phyloP scores from a whole-genome alignment of 2,113 vertebrate species.

The Promerops cafer region DNA sequence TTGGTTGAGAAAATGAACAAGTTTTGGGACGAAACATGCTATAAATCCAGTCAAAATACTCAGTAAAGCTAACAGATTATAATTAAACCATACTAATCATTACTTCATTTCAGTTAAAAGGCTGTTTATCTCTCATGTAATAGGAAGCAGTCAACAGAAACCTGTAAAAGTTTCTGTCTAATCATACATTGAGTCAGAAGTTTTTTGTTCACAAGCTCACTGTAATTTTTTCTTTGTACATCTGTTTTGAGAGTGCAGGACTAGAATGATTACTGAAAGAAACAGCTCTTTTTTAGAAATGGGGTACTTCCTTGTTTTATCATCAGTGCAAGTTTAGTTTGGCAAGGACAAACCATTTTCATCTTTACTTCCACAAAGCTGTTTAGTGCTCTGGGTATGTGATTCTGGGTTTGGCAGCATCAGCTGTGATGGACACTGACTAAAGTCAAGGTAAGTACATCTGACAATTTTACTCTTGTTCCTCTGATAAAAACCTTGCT shows the following conservation, averaged over 20 bases:
- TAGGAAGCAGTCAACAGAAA: not conserved
- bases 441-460: not conserved
- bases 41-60: not conserved
- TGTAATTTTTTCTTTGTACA: not conserved
- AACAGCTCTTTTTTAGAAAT: not conserved
- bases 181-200: not conserved
- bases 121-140: not conserved
- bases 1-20: not conserved
- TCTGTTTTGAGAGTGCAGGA: not conserved
- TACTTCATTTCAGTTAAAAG: not conserved
- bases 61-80: not conserved
- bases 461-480: not conserved
- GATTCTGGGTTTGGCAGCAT: not conserved
- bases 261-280: not conserved
- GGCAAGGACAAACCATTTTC: not conserved
- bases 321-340: not conserved
- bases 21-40: not conserved
- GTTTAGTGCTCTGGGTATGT: not conserved
- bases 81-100: not conserved
- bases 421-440: rapidly evolving
- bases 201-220: not conserved
- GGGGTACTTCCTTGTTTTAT: not conserved
- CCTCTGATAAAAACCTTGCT: not conserved
- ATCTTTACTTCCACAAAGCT: not conserved
- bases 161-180: not conserved